Percentiles rank a stretch among this genome's conserved stretches.
phyloP scores from a whole-genome alignment of 1,140 invertebrate genomes.

The Papilio aristodemus region DNA sequence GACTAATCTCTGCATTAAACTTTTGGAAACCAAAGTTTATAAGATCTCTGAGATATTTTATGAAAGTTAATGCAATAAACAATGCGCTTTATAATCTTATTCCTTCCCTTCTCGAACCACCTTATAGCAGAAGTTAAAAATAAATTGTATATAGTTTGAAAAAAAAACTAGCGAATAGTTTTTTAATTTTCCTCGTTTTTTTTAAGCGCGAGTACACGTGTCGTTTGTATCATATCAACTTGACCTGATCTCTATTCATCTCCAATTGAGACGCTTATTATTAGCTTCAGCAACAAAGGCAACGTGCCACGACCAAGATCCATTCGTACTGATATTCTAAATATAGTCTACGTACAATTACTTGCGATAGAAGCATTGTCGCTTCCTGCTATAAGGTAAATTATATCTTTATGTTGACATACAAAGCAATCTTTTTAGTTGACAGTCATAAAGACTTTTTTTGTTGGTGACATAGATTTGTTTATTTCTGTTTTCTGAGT shows the following conservation, averaged over 20 bases:
- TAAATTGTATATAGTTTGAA: neutral
- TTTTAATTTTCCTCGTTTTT: conserved; percentile 12
- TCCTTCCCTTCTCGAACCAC: neutral
- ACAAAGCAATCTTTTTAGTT: neutral
- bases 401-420: conserved; percentile 2
- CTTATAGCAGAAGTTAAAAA: neutral
- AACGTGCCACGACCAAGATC: conserved; percentile 2
- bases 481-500: too few relatives aligned
- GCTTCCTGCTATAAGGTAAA: neutral
- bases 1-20: too few relatives aligned
- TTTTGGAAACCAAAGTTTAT: too few relatives aligned
- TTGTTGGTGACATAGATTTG: too few relatives aligned
- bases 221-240: neutral
- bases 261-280: conserved; percentile 7
- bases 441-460: too few relatives aligned
- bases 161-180: neutral
- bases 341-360: neutral
- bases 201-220: conserved; percentile 1
- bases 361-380: neutral
- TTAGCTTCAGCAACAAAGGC: conserved; percentile 1
- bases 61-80: too few relatives aligned
- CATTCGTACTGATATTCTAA: neutral
- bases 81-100: too few relatives aligned
- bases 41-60: too few relatives aligned
- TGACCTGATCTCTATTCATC: conserved; percentile 14